Evolutionary conservation across 2,113 vertebrate species (phyloP).

Genomic region (Entosphenus tridentatus): DNA sequence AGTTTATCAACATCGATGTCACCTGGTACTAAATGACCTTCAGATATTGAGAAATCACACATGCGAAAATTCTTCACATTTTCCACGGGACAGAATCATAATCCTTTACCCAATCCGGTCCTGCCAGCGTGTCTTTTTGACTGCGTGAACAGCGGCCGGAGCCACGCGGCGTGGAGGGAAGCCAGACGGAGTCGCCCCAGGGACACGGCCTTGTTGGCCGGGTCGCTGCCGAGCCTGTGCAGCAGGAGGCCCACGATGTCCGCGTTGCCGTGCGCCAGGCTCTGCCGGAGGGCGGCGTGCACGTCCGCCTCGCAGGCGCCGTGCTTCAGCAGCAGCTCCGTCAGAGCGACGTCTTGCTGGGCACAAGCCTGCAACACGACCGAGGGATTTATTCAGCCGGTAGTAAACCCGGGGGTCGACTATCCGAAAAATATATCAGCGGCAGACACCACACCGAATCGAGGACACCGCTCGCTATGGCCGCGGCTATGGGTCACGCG

Average conservation of each 20-base stretch:
- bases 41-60: too few species aligned
- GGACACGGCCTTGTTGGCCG: background rate
- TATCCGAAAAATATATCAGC: too few species aligned
- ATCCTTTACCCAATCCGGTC: too few species aligned
- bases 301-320: background rate
- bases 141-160: background rate
- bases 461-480: too few species aligned
- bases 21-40: too few species aligned
- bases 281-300: background rate
- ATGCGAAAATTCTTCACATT: too few species aligned
- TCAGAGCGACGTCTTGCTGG: background rate
- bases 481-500: too few species aligned
- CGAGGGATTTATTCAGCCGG: background rate
- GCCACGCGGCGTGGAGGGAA: background rate
- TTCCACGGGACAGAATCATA: too few species aligned
- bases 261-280: background rate
- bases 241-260: background rate
- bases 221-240: background rate
- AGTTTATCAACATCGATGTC: too few species aligned
- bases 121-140: too few species aligned
- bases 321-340: slow-evolving; percentile 2
- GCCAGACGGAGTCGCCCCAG: background rate
- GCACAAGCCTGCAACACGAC: background rate
- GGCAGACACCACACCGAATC: too few species aligned
- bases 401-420: too few species aligned